Evolutionary conservation across 2,113 vertebrate species (phyloP).

Genomic region (Danio rerio): DNA sequence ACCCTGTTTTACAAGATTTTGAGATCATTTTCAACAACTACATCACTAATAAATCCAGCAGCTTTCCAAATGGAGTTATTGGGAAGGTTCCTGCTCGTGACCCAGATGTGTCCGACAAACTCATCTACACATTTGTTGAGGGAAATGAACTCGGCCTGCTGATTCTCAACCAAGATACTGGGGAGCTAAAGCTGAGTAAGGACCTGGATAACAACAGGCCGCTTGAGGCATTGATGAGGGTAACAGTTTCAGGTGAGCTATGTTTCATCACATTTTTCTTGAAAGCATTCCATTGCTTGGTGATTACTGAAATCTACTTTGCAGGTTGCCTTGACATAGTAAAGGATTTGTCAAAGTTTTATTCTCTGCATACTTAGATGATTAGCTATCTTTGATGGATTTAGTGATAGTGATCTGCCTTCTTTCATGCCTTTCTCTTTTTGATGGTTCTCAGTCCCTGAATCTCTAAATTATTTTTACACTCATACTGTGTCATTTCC

Average conservation of each 20-base stretch:
- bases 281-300: neutral
- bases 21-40: constrained; percentile 93
- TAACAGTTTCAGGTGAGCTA: constrained; percentile 86
- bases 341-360: constrained; percentile 10
- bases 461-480: constrained; percentile 8
- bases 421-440: neutral
- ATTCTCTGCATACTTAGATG: neutral
- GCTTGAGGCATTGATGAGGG: constrained; percentile 85
- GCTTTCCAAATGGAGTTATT: constrained; percentile 85
- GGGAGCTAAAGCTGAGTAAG: constrained; percentile 85
- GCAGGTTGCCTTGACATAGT: neutral
- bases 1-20: constrained; percentile 83
- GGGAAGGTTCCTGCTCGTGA: constrained; percentile 87
- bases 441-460: neutral
- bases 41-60: constrained; percentile 85
- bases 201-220: constrained; percentile 88
- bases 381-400: no score
- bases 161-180: constrained; percentile 80
- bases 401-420: constrained; percentile 14
- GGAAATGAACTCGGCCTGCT: constrained; percentile 86
- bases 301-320: constrained; percentile 12
- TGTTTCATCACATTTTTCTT: neutral
- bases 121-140: constrained; percentile 84
- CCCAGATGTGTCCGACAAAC: constrained; percentile 85
- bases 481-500: neutral